These are phyloP conservation scores for Epistrophella euchroma DNA, from an alignment of 2,888 invertebrate genomes.

Conservation along the genomic window DNA sequence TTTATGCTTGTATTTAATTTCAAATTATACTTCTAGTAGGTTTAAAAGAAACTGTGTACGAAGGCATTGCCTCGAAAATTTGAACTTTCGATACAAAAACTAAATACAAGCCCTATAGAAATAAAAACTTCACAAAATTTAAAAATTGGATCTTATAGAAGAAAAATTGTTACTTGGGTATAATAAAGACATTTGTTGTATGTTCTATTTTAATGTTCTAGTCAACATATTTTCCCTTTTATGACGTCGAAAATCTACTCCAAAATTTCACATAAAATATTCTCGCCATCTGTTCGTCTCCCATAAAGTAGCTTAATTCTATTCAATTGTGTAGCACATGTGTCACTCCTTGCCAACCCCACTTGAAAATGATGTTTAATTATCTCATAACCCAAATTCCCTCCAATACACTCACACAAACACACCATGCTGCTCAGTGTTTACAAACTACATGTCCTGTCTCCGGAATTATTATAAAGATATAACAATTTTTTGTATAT, in stretches of 20 bases:
- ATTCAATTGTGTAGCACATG: slow-evolving; percentile 59
- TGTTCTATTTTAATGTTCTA: background rate
- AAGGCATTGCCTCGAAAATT: no score
- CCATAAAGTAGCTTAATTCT: slow-evolving; percentile 54
- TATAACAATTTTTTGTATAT: slow-evolving; percentile 33
- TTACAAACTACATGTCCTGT: slow-evolving; percentile 36
- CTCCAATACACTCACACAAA: background rate
- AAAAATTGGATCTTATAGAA: no score
- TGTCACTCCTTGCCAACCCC: slow-evolving; percentile 50
- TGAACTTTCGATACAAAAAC: no score
- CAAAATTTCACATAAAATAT: background rate
- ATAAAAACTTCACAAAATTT: no score
- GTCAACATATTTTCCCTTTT: slow-evolving; percentile 10
- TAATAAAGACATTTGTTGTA: background rate
- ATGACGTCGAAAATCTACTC: slow-evolving; percentile 23
- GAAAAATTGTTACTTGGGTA: no score
- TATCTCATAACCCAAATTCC: slow-evolving; percentile 70
- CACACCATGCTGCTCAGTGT: slow-evolving; percentile 5
- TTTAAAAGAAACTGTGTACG: no score
- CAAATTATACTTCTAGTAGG: no score
- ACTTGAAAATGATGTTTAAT: slow-evolving; percentile 68
- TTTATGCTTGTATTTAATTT: no score
- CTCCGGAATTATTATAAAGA: slow-evolving; percentile 44
- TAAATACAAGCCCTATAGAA: no score
- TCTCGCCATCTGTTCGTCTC: slow-evolving; percentile 42